Evolutionary conservation across 2,797 vertebrate genomes (phyloP).

Genomic region (Brachyrhaphis roseni): DNA sequence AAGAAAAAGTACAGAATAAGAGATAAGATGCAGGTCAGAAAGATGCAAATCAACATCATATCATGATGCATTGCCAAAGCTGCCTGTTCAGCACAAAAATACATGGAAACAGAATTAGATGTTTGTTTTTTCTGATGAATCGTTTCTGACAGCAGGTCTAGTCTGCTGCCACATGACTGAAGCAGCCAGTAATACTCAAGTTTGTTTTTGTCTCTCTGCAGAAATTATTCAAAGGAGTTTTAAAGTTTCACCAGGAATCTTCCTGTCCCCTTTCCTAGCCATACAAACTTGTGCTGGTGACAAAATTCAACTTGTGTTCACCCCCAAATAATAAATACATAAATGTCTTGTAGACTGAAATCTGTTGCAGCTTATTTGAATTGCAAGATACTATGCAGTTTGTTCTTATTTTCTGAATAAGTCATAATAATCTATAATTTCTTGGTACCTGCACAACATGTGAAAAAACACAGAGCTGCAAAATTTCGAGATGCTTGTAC

Average conservation of each 20-base stretch:
- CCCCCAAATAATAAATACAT: not conserved
- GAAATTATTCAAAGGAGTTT: constrained; percentile 15
- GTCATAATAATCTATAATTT: not conserved
- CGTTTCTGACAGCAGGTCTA: constrained; percentile 11
- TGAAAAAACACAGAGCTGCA: too few relatives aligned
- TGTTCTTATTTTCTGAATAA: not conserved
- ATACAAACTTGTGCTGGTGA: constrained; percentile 8
- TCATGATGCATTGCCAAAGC: not conserved
- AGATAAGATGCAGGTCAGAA: not conserved
- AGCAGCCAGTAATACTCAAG: not conserved
- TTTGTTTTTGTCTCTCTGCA: constrained; percentile 1
- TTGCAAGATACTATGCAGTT: not conserved
- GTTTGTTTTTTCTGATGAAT: constrained; percentile 2
- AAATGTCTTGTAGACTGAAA: not conserved
- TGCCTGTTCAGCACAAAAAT: not conserved
- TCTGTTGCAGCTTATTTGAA: not conserved
- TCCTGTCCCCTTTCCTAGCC: not conserved
- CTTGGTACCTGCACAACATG: not conserved
- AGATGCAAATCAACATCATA: constrained; percentile 9
- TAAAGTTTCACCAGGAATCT: constrained; percentile 18
- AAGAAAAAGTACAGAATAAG: not conserved
- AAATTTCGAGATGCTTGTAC: not conserved
- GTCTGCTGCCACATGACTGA: constrained; percentile 10
- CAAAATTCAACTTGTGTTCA: constrained; percentile 5
- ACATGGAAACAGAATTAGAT: not conserved